Percentiles rank a stretch among this genome's conserved stretches.
Conservation (phyloP, 2,888 invertebrate species). For the Melinaea marsaeus region DNA sequence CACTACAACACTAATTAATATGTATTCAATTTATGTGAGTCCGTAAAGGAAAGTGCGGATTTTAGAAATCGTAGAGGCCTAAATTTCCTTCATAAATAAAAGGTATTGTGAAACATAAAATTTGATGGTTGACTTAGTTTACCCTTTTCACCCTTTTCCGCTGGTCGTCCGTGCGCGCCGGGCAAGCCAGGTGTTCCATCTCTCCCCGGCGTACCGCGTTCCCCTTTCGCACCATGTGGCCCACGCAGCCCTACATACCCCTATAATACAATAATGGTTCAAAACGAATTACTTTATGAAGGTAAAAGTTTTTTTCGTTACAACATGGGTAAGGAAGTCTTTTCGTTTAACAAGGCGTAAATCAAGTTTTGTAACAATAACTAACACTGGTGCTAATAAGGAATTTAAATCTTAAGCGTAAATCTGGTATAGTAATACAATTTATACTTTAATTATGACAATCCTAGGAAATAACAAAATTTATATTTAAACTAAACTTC, state of each 20-base stretch:
- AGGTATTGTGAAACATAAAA: slow-evolving; percentile 73
- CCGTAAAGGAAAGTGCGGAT: slow-evolving; percentile 57
- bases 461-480: too few species aligned
- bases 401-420: too few species aligned
- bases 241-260: slow-evolving; percentile 76
- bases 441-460: too few species aligned
- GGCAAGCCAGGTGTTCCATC: slow-evolving; percentile 82
- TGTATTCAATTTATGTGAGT: slow-evolving; percentile 53
- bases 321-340: slow-evolving; percentile 39
- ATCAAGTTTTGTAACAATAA: neutral
- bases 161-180: slow-evolving; percentile 77
- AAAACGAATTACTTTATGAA: slow-evolving; percentile 61
- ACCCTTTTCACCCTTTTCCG: slow-evolving; percentile 87
- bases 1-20: slow-evolving; percentile 64
- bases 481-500: too few species aligned
- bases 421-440: too few species aligned
- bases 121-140: slow-evolving; percentile 75
- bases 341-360: neutral
- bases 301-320: slow-evolving; percentile 61
- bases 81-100: slow-evolving; percentile 73
- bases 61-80: slow-evolving; percentile 70
- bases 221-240: slow-evolving; percentile 81
- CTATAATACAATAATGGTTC: slow-evolving; percentile 64
- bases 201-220: slow-evolving; percentile 81
- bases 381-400: too few species aligned